Evolutionary conservation across 2,888 invertebrate genomes (phyloP), one percentile per base, ranked within the genome.

Genomic region (Eilema griseolum): DNA sequence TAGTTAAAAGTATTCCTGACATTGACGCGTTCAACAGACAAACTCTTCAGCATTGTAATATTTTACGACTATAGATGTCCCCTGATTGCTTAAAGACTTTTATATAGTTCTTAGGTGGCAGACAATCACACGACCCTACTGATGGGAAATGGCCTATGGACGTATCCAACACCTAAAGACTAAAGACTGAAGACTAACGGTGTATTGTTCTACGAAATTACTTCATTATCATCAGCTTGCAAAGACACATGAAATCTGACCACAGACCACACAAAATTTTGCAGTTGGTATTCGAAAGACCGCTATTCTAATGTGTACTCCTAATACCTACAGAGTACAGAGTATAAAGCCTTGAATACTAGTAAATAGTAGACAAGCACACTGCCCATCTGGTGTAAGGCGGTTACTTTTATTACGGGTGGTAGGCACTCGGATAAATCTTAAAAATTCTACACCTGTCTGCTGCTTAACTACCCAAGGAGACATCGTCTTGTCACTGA

Each of bases 181-280:
- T n/a, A n/a, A n/a, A n/a, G n/a, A n/a, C n/a, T 28, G 64, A 20
- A 64, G 24, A 41, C 20, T 69, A 64, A 60, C 64, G 33, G 65
- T 52, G 33, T 69, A 69, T 65, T 69, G 69, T 65, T 70, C 61
- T 52, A 24, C 23, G 57, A 61, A 64, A 60, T 41, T 64, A 69
- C 62, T 41, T 23, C 59, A 23, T 63, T 28, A 64, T 64, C 12
- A 59, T 64, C 41, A 64, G 56, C 59, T 69, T 69, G 69, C 61
- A 52, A 52, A 65, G 56, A 67, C 24, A 61, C 20, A 20, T 60
- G 67, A 28, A 61, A 67, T 67, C 31, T 61, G 67, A 67, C 52
- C 31, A 67, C 52, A 20, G 67, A 67, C 60, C 67, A 67, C 67
- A 61, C 67, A 4, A 23, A 52, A 61, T 31, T 16, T 2, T 31